Base-by-base conservation (phyloP, 2,113 vertebrate genomes). In the Callocephalon fimbriatum region DNA sequence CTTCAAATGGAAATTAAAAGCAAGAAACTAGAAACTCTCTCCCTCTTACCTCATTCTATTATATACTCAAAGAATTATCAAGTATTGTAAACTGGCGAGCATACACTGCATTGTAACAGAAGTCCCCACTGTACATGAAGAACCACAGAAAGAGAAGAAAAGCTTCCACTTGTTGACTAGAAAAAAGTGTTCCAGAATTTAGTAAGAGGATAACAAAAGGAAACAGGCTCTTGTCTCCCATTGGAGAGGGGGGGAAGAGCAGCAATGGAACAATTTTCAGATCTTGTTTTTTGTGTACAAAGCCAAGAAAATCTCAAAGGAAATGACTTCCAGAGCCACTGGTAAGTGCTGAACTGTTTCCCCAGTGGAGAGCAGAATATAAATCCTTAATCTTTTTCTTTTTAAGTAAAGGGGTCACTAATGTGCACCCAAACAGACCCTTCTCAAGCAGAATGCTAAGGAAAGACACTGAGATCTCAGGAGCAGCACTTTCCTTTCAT, bases 301-400 rank as follows among this genome's bases (percentile, higher is more conserved):
- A 95, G 78, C 72, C 82, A 94, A 78, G 65, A 84, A 93, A 92
- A 68, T 63, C 91, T 94, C 91, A 17, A 47, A 95, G 95, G 94
- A 97, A 95, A 96, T 74, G 5, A 95, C 68, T 96, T 89, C 79
- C 81, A 95, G 86, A 96, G 81, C 59, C 89, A 79, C 66, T 72
- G 72, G 4, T 86, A 95, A 95, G 71, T 72, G 79, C 70, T 90
- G 72, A 93, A 91, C 74, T 22, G 50, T 82, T 92, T 93, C 83
- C 75, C 29, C 88, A 56, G 74, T 42, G 76, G 75, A 85, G 27
- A 95, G 58, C 65, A 79, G 61, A 84, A 90, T 70, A 93, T 26
- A 87, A 94, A 81, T 40, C 84, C 91, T 91, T 77, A 51, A 54
- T 90, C 65, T 73, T 77, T 91, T 73, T 81, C 65, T 88, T 68